Evolutionary conservation across 2,113 vertebrate species (phyloP).

Genomic region (Tragelaphus strepsiceros): DNA sequence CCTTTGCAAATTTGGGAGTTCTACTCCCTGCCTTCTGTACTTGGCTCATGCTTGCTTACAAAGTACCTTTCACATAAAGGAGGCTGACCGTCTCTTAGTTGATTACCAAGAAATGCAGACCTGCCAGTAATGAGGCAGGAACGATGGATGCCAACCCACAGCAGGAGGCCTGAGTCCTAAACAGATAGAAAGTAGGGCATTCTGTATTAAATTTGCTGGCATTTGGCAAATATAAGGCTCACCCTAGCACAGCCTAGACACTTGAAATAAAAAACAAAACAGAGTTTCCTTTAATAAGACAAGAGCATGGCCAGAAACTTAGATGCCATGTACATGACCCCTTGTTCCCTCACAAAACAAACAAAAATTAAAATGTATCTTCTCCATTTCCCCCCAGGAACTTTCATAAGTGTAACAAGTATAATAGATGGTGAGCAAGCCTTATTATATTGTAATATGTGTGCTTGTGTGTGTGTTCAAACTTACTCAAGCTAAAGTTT

Average conservation of each 20-base stretch:
- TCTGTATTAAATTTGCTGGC: background rate
- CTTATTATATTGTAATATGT: background rate
- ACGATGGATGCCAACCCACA: background rate
- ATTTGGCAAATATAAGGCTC: background rate
- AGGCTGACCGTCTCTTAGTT: background rate
- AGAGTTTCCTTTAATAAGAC: background rate
- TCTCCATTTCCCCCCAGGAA: background rate
- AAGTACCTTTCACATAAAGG: background rate
- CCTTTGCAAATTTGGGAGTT: background rate
- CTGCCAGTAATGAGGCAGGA: background rate
- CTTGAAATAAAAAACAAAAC: background rate
- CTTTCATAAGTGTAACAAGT: background rate
- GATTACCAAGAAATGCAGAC: background rate
- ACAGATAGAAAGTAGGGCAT: fast-evolving
- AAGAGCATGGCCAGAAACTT: background rate
- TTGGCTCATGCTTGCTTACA: background rate
- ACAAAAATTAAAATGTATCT: background rate
- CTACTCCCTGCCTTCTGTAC: background rate
- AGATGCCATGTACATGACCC: background rate
- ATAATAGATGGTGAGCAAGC: background rate
- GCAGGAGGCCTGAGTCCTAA: fast-evolving
- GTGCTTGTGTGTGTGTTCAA: background rate
- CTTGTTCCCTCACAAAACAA: background rate
- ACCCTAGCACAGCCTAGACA: background rate
- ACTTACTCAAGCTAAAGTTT: background rate